Conservation (phyloP, 1,140 invertebrate genomes). For the Leptoteleia sp. region DNA sequence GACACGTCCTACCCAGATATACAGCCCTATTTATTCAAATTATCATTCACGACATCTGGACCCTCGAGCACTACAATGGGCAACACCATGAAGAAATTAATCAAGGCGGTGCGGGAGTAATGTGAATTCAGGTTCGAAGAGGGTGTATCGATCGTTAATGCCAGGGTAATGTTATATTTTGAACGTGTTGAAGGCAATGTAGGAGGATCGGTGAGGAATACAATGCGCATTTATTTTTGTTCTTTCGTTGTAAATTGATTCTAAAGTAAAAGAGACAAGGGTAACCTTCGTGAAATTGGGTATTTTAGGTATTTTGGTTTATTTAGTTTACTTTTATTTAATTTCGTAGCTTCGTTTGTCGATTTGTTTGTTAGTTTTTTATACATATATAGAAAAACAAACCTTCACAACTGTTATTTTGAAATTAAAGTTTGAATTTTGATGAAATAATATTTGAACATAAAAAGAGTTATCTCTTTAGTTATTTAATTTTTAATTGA, state of each 20-base stretch:
- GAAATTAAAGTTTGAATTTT: no score
- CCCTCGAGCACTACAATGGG: constrained; percentile 88
- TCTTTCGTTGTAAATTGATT: not conserved
- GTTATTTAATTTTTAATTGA: no score
- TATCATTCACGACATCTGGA: constrained; percentile 88
- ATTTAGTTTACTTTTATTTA: no score
- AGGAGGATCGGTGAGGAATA: not conserved
- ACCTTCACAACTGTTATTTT: no score
- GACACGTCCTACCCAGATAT: constrained; percentile 95
- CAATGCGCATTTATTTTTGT: constrained; percentile 2
- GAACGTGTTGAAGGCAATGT: constrained; percentile 1
- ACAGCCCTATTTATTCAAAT: constrained; percentile 97
- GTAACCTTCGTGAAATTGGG: no score
- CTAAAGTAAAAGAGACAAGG: not conserved
- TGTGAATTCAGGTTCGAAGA: constrained; percentile 12
- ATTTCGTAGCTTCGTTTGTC: no score
- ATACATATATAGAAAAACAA: no score
- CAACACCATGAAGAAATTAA: constrained; percentile 93
- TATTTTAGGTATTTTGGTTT: no score
- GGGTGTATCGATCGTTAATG: constrained; percentile 10
- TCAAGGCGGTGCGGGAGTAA: constrained; percentile 83
- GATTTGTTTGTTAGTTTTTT: no score
- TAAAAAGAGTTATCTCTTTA: no score
- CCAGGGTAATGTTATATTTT: constrained; percentile 7
- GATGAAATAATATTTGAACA: no score